Evolutionary conservation across 2,888 invertebrate genomes (phyloP).

Genomic region (Clanis bilineata): DNA sequence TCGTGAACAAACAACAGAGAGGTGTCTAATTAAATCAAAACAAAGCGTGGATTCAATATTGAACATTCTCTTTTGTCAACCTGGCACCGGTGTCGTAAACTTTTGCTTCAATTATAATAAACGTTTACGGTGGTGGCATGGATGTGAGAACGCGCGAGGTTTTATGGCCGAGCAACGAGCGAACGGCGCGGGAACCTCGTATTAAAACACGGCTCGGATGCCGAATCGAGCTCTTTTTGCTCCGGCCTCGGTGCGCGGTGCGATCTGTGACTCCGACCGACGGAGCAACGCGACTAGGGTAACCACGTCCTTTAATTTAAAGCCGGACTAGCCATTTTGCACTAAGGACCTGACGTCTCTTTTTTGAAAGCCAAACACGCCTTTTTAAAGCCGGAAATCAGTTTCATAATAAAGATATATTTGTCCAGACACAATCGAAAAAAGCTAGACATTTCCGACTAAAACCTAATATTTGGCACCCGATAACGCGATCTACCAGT

Average conservation of each 20-base stretch:
- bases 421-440: no score
- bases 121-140: constrained; percentile 64
- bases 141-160: constrained; percentile 67
- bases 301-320: no score
- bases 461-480: no score
- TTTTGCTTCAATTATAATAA: constrained; percentile 77
- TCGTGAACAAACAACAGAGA: not conserved
- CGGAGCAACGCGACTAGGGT: no score
- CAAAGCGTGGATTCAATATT: constrained; percentile 42
- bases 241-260: constrained; percentile 25
- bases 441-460: no score
- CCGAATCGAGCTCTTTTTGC: constrained; percentile 63
- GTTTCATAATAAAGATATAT: no score
- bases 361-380: no score
- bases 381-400: no score
- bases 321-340: no score
- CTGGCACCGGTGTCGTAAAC: constrained; percentile 67
- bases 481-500: no score
- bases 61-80: constrained; percentile 60
- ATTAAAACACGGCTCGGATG: constrained; percentile 53
- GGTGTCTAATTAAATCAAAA: constrained; percentile 22
- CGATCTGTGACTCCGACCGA: constrained; percentile 3
- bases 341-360: no score
- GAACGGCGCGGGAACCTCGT: constrained; percentile 48
- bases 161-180: constrained; percentile 54